Evolutionary conservation across 2,113 vertebrate species (phyloP).

Genomic region (Furnarius figulus): DNA sequence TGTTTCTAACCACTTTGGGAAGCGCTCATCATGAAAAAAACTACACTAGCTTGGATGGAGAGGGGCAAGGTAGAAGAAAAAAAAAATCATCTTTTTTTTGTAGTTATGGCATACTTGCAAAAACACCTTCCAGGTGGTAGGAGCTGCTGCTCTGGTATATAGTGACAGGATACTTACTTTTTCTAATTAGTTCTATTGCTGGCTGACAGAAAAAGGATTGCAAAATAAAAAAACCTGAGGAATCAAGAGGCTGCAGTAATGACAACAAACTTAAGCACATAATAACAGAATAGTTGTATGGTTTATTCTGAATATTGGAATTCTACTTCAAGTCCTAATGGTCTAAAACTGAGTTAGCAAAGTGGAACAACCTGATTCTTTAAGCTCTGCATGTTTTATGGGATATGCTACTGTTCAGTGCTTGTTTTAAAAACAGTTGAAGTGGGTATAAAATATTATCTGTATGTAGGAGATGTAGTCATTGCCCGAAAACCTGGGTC

Average conservation of each 20-base stretch:
- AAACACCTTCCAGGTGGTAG: not conserved
- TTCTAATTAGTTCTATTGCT: not conserved
- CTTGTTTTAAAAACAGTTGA: not conserved
- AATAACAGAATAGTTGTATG: not conserved
- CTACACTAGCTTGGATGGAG: not conserved
- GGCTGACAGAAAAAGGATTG: not conserved
- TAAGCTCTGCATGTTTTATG: not conserved
- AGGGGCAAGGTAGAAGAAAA: not conserved
- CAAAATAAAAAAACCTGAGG: not conserved
- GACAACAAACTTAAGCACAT: not conserved
- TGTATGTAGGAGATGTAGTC: not conserved
- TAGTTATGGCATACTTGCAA: fast-evolving
- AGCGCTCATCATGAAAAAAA: not conserved
- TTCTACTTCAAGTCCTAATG: not conserved
- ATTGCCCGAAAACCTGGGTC: not conserved
- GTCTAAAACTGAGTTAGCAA: not conserved
- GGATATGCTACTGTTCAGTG: not conserved
- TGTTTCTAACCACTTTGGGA: not conserved
- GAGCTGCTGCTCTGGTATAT: not conserved
- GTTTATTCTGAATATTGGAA: not conserved
- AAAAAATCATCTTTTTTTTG: not conserved
- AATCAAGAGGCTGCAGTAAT: not conserved
- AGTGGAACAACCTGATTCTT: not conserved
- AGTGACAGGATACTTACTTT: not conserved
- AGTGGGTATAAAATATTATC: not conserved